Percentiles rank a stretch among this genome's conserved stretches.
phyloP scores from a whole-genome alignment of 2,113 vertebrate species.

The Oxyura jamaicensis region DNA sequence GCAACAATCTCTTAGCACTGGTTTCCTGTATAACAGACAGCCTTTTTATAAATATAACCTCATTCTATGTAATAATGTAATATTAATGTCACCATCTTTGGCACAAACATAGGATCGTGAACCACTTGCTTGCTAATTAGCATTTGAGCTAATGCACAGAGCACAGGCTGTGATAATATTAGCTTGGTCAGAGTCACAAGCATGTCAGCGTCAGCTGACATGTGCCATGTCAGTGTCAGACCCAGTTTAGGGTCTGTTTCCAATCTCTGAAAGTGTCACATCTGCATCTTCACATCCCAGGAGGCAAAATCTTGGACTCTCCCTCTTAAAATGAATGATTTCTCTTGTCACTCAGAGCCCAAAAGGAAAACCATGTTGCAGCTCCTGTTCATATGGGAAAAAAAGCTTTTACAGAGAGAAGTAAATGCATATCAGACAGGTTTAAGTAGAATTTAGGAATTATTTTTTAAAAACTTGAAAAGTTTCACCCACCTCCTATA shows the following conservation, averaged over 20 bases:
- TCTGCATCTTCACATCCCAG: background rate
- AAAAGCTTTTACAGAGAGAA: background rate
- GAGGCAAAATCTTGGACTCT: constrained; percentile 13
- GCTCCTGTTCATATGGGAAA: background rate
- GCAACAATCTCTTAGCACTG: background rate
- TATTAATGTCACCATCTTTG: constrained; percentile 27
- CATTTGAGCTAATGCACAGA: constrained; percentile 27
- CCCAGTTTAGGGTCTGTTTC: constrained; percentile 15
- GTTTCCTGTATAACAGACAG: constrained; percentile 26
- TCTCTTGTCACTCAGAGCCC: constrained; percentile 28
- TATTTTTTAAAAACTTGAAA: background rate
- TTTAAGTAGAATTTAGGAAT: background rate
- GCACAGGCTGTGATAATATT: constrained; percentile 21
- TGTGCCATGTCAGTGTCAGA: background rate
- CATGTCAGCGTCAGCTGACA: background rate
- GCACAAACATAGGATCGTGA: background rate
- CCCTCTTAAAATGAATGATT: constrained; percentile 1
- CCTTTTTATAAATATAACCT: constrained; percentile 44
- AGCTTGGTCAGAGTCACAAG: constrained; percentile 37
- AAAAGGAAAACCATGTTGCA: background rate
- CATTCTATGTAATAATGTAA: constrained; percentile 5
- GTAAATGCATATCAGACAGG: background rate
- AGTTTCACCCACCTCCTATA: background rate
- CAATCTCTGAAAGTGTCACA: background rate
- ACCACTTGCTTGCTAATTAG: constrained; percentile 8